Evolutionary conservation across 2,888 invertebrate species (phyloP), one percentile per base, ranked within the genome.

Genomic region (Idaea dimidiata): DNA sequence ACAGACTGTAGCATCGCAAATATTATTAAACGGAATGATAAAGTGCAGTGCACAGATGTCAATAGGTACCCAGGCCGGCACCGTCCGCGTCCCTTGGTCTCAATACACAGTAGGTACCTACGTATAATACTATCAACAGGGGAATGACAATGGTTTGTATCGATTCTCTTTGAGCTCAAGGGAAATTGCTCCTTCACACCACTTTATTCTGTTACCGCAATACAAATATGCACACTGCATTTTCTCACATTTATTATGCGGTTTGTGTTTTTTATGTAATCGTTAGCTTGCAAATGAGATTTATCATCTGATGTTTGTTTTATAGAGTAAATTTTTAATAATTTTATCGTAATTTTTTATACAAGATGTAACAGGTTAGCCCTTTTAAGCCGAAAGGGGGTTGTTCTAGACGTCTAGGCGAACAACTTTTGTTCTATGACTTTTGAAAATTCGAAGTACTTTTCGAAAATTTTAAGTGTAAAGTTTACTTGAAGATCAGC

Each of bases 101-200:
- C 43, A 43, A 43, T 43, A 43, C 43, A 10, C 14, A 33, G 33
- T 7, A n/a, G n/a, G n/a, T n/a, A n/a, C n/a, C n/a, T n/a, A 33
- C 14, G 33, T 43, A 43, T 43, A 43, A 43, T 43, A 43, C 43
- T 6, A 5, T 5, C 81, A 76, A 77, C 75, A 82, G 86, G 89
- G 87, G 84, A 84, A 83, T 81, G 82, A 88, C 89, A 88, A 89
- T 86, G 78, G 86, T 75, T 84, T 3, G 5, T 24, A 88, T 87
- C 83, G 89, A 88, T 88, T 83, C 84, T 77, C 84, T 83, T 83
- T 43, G 43, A 43, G 43, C 43, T 10, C 43, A 14, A 10, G 43
- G 43, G 43, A 43, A 43, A 43, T 43, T 43, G 43, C 43, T 14
- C 8, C 43, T 43, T 43, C 43, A 43, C 43, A 43, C 43, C 43